A percentile compares a stretch with the other conserved stretches of the same genome.
Conservation (phyloP, 23 tunicate species). For the Aplidium turbinatum region DNA sequence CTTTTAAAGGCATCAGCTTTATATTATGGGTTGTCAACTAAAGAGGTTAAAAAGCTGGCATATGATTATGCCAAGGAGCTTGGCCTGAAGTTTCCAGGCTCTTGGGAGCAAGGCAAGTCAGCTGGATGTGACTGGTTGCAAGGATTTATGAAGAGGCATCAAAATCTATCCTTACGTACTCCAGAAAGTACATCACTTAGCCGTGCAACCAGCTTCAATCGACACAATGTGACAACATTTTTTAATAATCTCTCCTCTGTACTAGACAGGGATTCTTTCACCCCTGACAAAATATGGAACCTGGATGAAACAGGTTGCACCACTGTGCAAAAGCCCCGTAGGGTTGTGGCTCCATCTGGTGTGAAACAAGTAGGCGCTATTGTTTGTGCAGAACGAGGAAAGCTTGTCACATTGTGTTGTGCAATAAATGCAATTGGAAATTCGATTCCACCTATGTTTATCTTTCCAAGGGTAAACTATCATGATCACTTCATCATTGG, state of each 20-base stretch:
- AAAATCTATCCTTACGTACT: not conserved
- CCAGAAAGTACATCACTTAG: conserved; percentile 5
- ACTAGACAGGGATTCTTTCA: not conserved
- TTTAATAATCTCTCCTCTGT: not conserved
- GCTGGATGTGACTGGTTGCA: not conserved
- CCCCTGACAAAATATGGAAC: conserved; percentile 19
- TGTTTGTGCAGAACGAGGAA: conserved; percentile 2
- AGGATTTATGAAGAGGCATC: not conserved
- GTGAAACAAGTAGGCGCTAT: conserved; percentile 10
- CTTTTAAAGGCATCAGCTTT: not conserved
- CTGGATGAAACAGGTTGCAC: conserved; percentile 18
- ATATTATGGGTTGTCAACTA: not conserved
- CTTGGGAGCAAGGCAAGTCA: not conserved
- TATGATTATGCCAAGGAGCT: not conserved
- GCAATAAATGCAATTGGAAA: conserved; percentile 22
- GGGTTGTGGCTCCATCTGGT: conserved; percentile 4
- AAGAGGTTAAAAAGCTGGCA: not conserved
- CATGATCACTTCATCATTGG: conserved; percentile 15
- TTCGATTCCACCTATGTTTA: conserved; percentile 3
- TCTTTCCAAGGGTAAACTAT: conserved; percentile 5
- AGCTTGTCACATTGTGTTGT: not conserved
- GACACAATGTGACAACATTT: not conserved
- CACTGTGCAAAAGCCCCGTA: not conserved
- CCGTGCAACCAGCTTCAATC: conserved; percentile 14
- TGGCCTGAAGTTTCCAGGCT: not conserved